Evolutionary conservation across 2,888 invertebrate genomes (phyloP), one percentile per base, ranked within the genome.

Genomic region (Sphaeridia pumilis): DNA sequence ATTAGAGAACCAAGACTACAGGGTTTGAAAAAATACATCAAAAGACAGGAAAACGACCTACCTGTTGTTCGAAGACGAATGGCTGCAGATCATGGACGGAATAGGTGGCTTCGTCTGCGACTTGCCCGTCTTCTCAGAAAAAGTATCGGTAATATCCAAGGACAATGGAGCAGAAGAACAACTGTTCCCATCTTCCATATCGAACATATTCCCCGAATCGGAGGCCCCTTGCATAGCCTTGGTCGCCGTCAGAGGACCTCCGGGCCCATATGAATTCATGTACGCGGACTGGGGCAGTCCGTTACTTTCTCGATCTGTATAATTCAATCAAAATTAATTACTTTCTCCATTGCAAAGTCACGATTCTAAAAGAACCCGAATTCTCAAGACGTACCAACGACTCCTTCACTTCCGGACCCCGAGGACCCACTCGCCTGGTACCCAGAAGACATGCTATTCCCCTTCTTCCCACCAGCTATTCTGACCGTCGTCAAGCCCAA

Each of bases 151-250:
- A 24, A 58, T 60, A 47, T 65, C 64, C 36, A 65, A 49, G 10
- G 63, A 63, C 14, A 65, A 47, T 17, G 58, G 64, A 22, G 61
- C 63, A 0, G 64, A 65, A 1, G 61, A 61, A 34, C 61, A 63
- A 42, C 64, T 65, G 45, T 64, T 63, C 35, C 61, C 57, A 42
- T 65, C 64, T 2, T 65, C 64, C 27, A 58, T 60, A 20, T 65
- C 64, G 27, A 59, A 43, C 3, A 47, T 38, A 12, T 21, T 26
- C n/a, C 21, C 24, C 12, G 25, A 22, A 5, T 38, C 38, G 12
- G 38, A 5, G 38, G 31, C 20, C 17, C 12, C 26, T 28, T 4
- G 34, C 34, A 10, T 34, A 24, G 2, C 25, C 35, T 17, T 10
- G 14, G 4, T n/a, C 12, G 20, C 26, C 26, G 24, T 22, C 36